Evolutionary conservation across 1,140 invertebrate species (phyloP).

Genomic region (Trypoxylus dichotomus): DNA sequence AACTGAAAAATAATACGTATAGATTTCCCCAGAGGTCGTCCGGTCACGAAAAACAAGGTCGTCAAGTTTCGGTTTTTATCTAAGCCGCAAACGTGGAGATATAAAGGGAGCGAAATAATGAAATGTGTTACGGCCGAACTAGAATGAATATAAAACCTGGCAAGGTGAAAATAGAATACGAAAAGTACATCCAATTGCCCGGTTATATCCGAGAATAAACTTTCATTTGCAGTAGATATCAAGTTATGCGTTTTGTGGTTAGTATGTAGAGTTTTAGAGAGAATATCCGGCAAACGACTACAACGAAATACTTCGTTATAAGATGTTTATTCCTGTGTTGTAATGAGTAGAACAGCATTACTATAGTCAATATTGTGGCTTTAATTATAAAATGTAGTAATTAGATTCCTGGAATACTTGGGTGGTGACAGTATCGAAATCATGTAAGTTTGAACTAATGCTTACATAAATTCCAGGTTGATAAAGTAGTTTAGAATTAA

Average conservation of each 20-base stretch:
- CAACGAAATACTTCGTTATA: neutral
- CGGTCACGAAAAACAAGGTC: conserved; percentile 25
- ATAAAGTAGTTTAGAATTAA: no score
- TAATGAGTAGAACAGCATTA: no score
- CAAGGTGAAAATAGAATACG: conserved; percentile 7
- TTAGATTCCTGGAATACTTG: neutral
- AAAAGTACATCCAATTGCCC: conserved; percentile 12
- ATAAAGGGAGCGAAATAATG: conserved; percentile 19
- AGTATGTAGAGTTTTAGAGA: neutral
- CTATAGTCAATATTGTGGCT: neutral
- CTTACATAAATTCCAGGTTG: no score
- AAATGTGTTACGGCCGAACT: conserved; percentile 27
- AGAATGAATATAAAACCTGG: conserved; percentile 20
- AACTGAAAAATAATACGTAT: conserved; percentile 27
- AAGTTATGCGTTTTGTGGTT: neutral
- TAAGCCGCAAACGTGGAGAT: conserved; percentile 22
- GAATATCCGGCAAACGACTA: neutral
- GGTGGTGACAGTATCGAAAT: no score
- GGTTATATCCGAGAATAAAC: neutral
- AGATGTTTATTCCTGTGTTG: neutral
- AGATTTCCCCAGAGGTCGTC: conserved; percentile 30
- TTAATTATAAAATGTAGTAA: no score
- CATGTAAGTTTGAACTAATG: no score
- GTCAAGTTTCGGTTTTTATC: conserved; percentile 26
- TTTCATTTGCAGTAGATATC: neutral